A percentile compares a stretch with the other conserved stretches of the same genome.
Conservation (phyloP, 2,888 invertebrate genomes). For the Drosophila anceps region DNA sequence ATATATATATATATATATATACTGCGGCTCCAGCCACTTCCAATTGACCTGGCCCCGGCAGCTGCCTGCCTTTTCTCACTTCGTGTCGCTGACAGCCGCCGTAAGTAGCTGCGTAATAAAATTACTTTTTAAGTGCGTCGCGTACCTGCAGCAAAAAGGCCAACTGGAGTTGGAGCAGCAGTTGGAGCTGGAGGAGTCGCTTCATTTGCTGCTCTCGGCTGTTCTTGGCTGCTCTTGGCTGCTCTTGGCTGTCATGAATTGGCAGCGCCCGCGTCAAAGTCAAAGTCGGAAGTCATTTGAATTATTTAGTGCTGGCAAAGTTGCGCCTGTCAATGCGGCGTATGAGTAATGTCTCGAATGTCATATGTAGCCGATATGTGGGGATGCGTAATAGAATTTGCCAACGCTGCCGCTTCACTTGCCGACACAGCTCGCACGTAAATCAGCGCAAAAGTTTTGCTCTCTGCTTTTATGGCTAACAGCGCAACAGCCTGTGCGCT, state of each 20-base stretch:
- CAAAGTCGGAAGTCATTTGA: constrained; percentile 77
- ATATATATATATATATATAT: not conserved
- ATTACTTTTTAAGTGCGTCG: constrained; percentile 79
- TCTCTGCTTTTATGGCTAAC: constrained; percentile 25
- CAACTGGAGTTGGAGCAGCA: not conserved
- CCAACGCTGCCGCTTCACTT: not conserved
- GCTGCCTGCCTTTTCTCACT: constrained; percentile 12
- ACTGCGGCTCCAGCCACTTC: not conserved
- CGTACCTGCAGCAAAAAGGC: constrained; percentile 52
- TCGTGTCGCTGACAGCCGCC: constrained; percentile 54
- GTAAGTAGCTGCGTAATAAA: constrained; percentile 80
- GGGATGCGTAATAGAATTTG: constrained; percentile 2
- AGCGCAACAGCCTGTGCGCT: constrained; percentile 13
- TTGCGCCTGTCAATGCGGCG: constrained; percentile 32
- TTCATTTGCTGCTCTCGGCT: constrained; percentile 34
- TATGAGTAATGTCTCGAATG: constrained; percentile 38
- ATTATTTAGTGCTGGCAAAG: constrained; percentile 66
- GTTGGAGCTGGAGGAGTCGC: constrained; percentile 11
- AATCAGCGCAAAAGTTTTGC: constrained; percentile 49
- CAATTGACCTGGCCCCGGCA: constrained; percentile 6
- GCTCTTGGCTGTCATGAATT: constrained; percentile 18
- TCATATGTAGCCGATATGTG: constrained; percentile 15
- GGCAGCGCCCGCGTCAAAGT: constrained; percentile 58
- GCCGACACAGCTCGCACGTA: constrained; percentile 36
- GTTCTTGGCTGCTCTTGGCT: not conserved